Conservation (phyloP, 2,113 vertebrate genomes). For the Symphodus melops region DNA sequence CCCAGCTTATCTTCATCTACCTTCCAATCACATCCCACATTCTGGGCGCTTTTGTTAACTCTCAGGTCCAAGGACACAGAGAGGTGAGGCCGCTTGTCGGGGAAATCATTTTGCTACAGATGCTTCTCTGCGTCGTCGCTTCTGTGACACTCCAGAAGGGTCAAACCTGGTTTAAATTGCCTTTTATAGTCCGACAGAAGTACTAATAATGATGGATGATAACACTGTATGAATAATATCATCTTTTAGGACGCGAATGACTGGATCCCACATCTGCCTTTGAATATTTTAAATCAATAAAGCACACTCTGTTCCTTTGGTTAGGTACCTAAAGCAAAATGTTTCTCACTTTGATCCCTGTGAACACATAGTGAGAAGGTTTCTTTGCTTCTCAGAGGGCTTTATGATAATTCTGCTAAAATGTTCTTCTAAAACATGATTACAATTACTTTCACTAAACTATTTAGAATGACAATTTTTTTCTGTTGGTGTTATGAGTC, state of each 20-base stretch:
- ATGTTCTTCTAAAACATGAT: too few species aligned
- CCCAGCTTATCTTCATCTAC: conserved; percentile 94
- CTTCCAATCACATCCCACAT: conserved; percentile 95
- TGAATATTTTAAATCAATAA: conserved; percentile 5
- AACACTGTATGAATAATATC: conserved; percentile 14
- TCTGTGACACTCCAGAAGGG: background rate
- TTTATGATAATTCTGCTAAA: too few species aligned
- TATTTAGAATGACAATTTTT: background rate
- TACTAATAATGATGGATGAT: conserved; percentile 25
- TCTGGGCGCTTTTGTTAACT: conserved; percentile 93
- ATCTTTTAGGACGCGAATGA: conserved; percentile 5
- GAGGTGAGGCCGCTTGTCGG: conserved; percentile 85
- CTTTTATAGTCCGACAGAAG: conserved; percentile 27
- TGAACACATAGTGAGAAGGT: background rate
- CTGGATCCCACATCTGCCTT: background rate
- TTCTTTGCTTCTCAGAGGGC: background rate
- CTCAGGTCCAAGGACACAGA: conserved; percentile 96
- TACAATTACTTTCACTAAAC: background rate
- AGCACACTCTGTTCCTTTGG: conserved; percentile 1
- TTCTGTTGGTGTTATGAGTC: background rate
- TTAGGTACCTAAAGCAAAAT: background rate
- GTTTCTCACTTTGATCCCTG: background rate
- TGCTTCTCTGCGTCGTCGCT: background rate
- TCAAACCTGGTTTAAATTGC: conserved; percentile 35
- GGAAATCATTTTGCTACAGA: conserved; percentile 20